Evolutionary conservation across 2,797 vertebrate genomes (phyloP), one percentile per base, ranked within the genome.

Genomic region (Cynopterus sphinx): DNA sequence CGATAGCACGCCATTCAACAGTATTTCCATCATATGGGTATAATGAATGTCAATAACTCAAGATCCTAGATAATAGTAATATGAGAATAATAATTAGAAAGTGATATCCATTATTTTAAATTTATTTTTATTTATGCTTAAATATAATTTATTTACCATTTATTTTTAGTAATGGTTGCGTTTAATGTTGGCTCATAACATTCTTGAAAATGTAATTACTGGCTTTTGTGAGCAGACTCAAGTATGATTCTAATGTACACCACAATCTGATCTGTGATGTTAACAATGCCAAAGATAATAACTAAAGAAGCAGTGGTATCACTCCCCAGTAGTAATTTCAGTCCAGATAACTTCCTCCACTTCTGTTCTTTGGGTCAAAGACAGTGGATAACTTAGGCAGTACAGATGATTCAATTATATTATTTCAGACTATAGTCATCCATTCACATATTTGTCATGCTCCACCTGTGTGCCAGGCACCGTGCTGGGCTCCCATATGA

Each of bases 1-100:
- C 12, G 0, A 15, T 0, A 3, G 3, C 15, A 31, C 12, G 13
- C 2, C 4, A 1, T 9, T 63, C 46, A 33, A 8, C 1, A 43
- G 28, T 4, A 16, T 78, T 59, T 10, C 39, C 22, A 12, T 8
- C 12, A 17, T 0, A 13, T 2, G 63, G 39, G 57, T 16, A 4
- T 0, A 6, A 49, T 0, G 36, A 57, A 3, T 6, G 46, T 28
- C 61, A 31, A 21, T 39, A 31, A 46, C 15, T n/a, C 10, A 6
- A 51, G 22, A 77, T 19, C 12, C 6, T 55, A 17, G 8, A 15
- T n/a, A n/a, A 59, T 0, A 31, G 28, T 12, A 11, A 4, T 1
- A 2, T 19, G 57, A 65, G 65, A 63, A 59, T 16, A 81, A 41
- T 21, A 67, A 73, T 24, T 17, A 83, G 24, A n/a, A 78, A 75